Base-by-base conservation (phyloP, 2,888 invertebrate species). In the Punctoribates punctum region DNA sequence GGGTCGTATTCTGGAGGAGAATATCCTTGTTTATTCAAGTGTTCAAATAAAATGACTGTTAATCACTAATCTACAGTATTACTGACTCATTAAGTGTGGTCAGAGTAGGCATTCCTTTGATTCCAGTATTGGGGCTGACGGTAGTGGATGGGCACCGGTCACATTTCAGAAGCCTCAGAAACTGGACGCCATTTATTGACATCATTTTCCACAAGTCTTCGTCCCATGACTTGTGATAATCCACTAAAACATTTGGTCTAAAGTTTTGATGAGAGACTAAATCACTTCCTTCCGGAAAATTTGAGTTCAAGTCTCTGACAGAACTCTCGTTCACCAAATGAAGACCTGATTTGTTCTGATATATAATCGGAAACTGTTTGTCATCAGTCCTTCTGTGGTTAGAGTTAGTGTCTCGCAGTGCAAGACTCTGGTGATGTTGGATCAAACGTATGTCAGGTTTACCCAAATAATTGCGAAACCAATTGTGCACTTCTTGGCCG, bases 311-410 rank as follows among this genome's bases (percentile, higher is more conserved):
- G n/a, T 77, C 75, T 8, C 27, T 48, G 1, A 77, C 75, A 9
- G 77, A 77, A 17, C 57, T 48, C 15, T 74, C 75, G 42, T 70
- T 75, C 6, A 77, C 75, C 15, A 77, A 54, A 77, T 77, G 74
- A n/a, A 70, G 42, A 70, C 70, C 70, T 23, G 70, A 70, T 70
- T 70, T 70, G 70, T 70, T 70, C 15, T 70, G 70, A 70, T 70
- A 70, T 15, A 70, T 42, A 23, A 70, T 46, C 46, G 70, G 70
- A 70, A 70, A 70, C n/a, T 70, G 11, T 13, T 42, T 70, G 46
- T 70, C 70, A 42, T 70, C 46, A 23, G 70, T 11, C 4, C 42
- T 29, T 46, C 70, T 70, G 20, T 46, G 5, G 34, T 70, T 17
- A 11, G 70, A 42, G 46, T 70, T 27, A 6, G 42, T 70, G 13